Conservation (phyloP, 2,888 invertebrate species). For the Volucella bombylans region DNA sequence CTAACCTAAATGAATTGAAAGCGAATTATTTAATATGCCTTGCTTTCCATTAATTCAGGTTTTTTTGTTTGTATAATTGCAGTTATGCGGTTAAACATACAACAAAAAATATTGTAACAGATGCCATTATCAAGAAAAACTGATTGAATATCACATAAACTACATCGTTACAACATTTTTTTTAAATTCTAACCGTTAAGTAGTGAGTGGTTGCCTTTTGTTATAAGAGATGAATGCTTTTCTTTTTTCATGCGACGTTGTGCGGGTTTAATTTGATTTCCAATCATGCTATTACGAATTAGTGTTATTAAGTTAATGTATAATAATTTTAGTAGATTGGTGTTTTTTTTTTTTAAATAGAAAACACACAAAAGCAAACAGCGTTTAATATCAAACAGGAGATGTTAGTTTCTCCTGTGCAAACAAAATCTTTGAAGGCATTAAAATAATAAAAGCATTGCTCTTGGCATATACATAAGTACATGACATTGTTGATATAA, state of each 20-base stretch:
- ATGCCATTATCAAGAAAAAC: background rate
- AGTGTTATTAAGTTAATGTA: slow-evolving; percentile 37
- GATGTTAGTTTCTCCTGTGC: background rate
- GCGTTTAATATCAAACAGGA: background rate
- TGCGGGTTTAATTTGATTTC: slow-evolving; percentile 1
- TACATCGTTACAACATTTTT: slow-evolving; percentile 13
- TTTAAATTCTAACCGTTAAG: background rate
- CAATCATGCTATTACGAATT: slow-evolving; percentile 35
- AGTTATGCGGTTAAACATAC: background rate
- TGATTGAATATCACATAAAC: background rate
- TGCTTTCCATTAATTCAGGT: slow-evolving; percentile 42
- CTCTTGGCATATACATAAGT: slow-evolving; percentile 27
- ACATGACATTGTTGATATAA: background rate
- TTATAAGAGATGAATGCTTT: slow-evolving; percentile 39
- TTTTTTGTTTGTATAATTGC: slow-evolving; percentile 12
- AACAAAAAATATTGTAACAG: slow-evolving; percentile 5
- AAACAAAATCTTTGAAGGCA: background rate
- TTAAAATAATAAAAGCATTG: slow-evolving; percentile 26
- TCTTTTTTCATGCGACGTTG: slow-evolving; percentile 23
- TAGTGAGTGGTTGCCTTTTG: slow-evolving; percentile 15
- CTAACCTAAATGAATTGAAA: slow-evolving; percentile 70
- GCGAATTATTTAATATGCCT: slow-evolving; percentile 52
- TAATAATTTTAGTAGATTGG: slow-evolving; percentile 5
- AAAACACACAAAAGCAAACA: slow-evolving; percentile 21
- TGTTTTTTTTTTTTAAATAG: background rate